A percentile compares a stretch with the other conserved stretches of the same genome.
Evolutionary conservation across 2,797 vertebrate genomes (phyloP).

Genomic region (Lacerta viridis): DNA sequence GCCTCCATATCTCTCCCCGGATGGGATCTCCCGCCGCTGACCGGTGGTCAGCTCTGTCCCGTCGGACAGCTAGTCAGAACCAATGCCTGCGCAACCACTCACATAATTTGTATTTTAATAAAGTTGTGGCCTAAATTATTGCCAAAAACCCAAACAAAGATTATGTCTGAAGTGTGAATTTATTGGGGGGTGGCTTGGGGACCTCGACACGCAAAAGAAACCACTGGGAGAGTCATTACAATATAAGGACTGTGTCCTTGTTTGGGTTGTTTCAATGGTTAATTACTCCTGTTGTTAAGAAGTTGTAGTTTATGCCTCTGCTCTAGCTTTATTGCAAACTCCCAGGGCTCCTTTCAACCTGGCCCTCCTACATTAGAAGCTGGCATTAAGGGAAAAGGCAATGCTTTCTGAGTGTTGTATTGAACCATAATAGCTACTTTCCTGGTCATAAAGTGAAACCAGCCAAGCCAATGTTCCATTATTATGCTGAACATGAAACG

Average conservation of each 20-base stretch:
- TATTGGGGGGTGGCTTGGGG: too few species aligned
- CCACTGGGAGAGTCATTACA: neutral
- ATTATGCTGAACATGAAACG: neutral
- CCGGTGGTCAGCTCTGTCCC: too few species aligned
- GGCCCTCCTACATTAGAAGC: neutral
- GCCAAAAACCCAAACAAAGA: too few species aligned
- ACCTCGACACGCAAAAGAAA: neutral
- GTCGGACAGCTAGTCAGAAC: too few species aligned
- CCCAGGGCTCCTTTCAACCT: constrained; percentile 19
- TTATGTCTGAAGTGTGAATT: too few species aligned
- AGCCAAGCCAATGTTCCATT: neutral
- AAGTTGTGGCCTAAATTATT: too few species aligned
- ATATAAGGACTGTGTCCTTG: neutral
- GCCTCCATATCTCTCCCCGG: too few species aligned
- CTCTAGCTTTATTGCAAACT: constrained; percentile 15
- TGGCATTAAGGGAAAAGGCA: neutral
- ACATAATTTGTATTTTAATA: too few species aligned
- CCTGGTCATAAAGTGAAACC: constrained; percentile 16
- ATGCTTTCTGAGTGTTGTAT: neutral
- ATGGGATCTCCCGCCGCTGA: too few species aligned
- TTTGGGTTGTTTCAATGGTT: constrained; percentile 13
- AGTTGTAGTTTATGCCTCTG: neutral
- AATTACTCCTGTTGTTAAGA: constrained; percentile 41
- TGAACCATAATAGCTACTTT: constrained; percentile 11
- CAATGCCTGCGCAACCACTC: too few species aligned